Base-by-base conservation (phyloP, 2,888 invertebrate genomes). In the Druceiella hillmani region DNA sequence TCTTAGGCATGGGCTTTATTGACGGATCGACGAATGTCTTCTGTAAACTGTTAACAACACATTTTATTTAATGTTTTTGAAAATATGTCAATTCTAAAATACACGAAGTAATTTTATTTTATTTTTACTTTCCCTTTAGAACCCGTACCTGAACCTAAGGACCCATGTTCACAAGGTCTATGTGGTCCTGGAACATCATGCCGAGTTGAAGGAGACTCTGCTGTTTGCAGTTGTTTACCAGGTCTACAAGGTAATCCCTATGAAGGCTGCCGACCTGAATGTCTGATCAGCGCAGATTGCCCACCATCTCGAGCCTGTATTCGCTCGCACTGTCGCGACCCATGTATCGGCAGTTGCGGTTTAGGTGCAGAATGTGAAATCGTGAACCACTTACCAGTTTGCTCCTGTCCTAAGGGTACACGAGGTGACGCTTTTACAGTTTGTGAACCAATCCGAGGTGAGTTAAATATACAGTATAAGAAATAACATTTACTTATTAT, bases 221-320 rank as follows among this genome's bases (percentile, higher is more conserved):
- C 87, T 1, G 75, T 77, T 34, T 91, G 90, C 54, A 74, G 78
- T 36, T 90, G 88, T 61, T 64, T 81, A 38, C 74, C 77, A 17
- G 82, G 82, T 40, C 79, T 84, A 50, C 77, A 77, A 45, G 87
- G 87, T 13, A 84, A 85, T 59, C 86, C 87, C 0, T 83, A 85
- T 56, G 78, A 81, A 44, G 78, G 78, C 27, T 86, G 86, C 54
- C 74, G 84, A 47, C 90, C 90, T 1, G 92, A 91, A 61, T 92
- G 92, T 59, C 71, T 91, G 3, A 81, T 86, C 36, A 91, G 91
- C 55, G 83, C 85, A n/a, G 91, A 92, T 52, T 93, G 92, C 61
- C 76, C 87, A 0, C 76, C 85, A 38, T 80, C 87, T 47, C 80
- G 82, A 50, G 83, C 87, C 2, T 92, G 91, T 55, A 83, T 85